Evolutionary conservation across 2,113 vertebrate species (phyloP).

Genomic region (Eidolon helvum): DNA sequence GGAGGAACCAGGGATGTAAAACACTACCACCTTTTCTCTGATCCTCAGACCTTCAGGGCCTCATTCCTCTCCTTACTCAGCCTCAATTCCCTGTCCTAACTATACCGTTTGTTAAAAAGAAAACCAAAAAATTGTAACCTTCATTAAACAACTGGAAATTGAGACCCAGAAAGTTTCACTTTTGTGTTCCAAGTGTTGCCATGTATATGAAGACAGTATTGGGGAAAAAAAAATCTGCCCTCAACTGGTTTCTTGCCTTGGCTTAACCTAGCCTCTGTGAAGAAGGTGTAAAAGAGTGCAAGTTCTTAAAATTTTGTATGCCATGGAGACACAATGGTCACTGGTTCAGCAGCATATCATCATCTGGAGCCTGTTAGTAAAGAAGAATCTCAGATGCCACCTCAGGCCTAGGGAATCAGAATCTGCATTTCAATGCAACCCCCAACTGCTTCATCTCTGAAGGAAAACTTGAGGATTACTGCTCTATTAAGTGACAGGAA

Average conservation of each 20-base stretch:
- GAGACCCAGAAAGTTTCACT: background rate
- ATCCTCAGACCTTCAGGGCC: background rate
- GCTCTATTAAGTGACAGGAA: background rate
- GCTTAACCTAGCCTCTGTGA: background rate
- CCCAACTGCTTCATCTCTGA: background rate
- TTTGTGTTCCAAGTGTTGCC: background rate
- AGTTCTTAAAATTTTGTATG: background rate
- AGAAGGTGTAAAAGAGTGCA: fast-evolving
- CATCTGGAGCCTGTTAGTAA: background rate
- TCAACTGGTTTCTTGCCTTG: background rate
- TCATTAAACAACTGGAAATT: background rate
- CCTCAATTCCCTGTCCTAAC: background rate
- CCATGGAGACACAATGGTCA: no score
- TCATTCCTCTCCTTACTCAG: background rate
- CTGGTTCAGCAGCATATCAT: background rate
- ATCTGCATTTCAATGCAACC: background rate
- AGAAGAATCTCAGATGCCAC: no score
- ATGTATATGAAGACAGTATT: background rate
- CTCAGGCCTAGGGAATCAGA: background rate
- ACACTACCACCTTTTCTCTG: background rate
- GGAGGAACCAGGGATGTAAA: fast-evolving
- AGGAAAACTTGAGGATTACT: background rate
- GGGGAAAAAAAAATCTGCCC: background rate
- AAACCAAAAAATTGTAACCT: background rate
- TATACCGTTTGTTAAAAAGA: background rate